Conservation (phyloP, 2,888 invertebrate species). For the Chymomyza amoena region DNA sequence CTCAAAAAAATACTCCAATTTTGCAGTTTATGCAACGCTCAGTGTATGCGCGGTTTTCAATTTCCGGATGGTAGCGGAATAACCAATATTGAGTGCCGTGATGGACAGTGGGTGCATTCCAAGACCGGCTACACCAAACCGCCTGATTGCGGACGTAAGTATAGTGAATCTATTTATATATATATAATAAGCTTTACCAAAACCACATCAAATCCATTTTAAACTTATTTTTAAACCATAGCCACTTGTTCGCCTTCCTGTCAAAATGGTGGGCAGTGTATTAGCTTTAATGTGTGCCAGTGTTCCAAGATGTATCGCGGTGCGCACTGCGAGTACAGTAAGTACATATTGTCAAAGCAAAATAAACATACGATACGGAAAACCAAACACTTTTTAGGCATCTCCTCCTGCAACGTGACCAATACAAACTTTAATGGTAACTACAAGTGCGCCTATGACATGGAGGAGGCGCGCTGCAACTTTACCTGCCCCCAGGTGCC, state of each 20-base stretch:
- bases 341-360: constrained; percentile 11
- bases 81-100: constrained; percentile 84
- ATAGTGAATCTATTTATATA: too few species aligned
- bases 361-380: background rate
- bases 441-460: constrained; percentile 84
- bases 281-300: constrained; percentile 87
- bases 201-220: background rate
- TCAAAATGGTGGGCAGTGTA: constrained; percentile 89
- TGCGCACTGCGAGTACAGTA: constrained; percentile 76
- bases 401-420: constrained; percentile 79
- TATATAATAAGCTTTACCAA: too few species aligned
- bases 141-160: constrained; percentile 86
- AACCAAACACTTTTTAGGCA: constrained; percentile 65
- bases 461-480: constrained; percentile 82
- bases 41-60: constrained; percentile 83
- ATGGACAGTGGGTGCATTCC: constrained; percentile 86
- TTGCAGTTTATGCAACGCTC: constrained; percentile 83
- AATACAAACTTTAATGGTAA: constrained; percentile 88
- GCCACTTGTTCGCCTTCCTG: constrained; percentile 86
- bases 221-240: constrained; percentile 23
- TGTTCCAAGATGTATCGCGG: constrained; percentile 84
- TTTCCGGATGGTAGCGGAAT: constrained; percentile 86
- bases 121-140: constrained; percentile 82
- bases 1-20: background rate
- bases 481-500: constrained; percentile 82